Conservation (phyloP, 2,888 invertebrate genomes). For the Arctia plantaginis region DNA sequence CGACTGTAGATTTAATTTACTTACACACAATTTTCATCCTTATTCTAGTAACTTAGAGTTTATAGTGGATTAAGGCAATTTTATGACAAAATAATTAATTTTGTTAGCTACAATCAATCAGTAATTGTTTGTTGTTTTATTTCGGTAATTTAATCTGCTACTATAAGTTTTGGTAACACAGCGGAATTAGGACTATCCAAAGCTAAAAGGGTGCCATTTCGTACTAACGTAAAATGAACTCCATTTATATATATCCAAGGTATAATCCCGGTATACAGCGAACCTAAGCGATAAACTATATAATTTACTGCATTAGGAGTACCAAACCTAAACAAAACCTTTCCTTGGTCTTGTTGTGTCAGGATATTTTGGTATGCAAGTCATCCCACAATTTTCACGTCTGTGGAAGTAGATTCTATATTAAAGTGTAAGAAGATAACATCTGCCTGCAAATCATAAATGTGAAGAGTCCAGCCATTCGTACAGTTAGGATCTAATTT, state of each 20-base stretch:
- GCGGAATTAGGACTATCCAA: neutral
- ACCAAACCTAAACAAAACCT: neutral
- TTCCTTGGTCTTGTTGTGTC: neutral
- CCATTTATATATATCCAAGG: neutral
- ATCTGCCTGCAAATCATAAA: neutral
- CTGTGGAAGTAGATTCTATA: neutral
- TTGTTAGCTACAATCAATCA: constrained; percentile 45
- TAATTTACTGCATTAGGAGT: neutral
- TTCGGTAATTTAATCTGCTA: constrained; percentile 45
- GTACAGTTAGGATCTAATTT: too few relatives aligned
- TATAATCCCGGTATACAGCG: neutral
- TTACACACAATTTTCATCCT: constrained; percentile 23
- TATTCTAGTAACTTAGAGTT: neutral
- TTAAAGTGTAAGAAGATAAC: neutral
- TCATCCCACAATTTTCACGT: neutral
- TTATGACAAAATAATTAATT: constrained; percentile 43
- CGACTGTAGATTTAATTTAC: constrained; percentile 42
- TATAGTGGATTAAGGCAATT: neutral
- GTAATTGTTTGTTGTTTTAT: constrained; percentile 51
- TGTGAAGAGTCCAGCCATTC: neutral
- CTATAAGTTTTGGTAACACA: constrained; percentile 9
- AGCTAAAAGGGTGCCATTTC: neutral
- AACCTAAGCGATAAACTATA: neutral
- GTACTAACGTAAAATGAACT: neutral
- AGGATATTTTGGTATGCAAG: neutral